These are phyloP conservation scores for Conistra vaccinii DNA, from an alignment of 2,888 invertebrate species.

Conservation along the genomic window DNA sequence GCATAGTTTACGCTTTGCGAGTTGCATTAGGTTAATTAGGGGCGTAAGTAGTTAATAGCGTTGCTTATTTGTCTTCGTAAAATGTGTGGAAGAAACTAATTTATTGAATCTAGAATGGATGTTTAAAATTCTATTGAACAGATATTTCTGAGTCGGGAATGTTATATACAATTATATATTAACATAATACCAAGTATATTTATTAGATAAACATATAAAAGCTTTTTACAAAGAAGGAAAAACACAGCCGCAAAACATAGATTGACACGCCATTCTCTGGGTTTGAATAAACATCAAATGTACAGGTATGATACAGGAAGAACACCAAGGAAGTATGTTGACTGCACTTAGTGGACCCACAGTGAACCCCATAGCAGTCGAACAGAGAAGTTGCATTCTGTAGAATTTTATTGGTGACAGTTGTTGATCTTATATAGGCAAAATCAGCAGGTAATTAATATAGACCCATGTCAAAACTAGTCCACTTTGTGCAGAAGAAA, in stretches of 20 bases:
- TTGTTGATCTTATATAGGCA: not conserved
- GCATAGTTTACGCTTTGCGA: constrained; percentile 25
- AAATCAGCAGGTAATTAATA: not conserved
- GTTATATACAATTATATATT: not conserved
- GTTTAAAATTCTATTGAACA: constrained; percentile 1
- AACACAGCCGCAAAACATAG: not conserved
- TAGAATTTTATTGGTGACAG: not conserved
- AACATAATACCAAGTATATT: constrained; percentile 9
- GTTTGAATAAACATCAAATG: not conserved
- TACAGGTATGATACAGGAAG: not conserved
- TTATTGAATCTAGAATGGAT: not conserved
- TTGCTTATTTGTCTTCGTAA: constrained; percentile 14
- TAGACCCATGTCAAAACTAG: not conserved
- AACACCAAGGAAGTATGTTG: not conserved
- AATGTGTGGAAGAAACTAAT: not conserved
- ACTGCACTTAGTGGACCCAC: not conserved
- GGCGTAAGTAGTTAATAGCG: constrained; percentile 1
- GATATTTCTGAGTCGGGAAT: not conserved
- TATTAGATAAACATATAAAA: constrained; percentile 19
- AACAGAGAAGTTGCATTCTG: not conserved
- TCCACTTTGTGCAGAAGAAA: not conserved
- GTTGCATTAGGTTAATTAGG: constrained; percentile 48
- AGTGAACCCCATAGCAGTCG: not conserved
- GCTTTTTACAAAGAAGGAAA: not conserved
- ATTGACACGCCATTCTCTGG: not conserved